A percentile compares a stretch with the other conserved stretches of the same genome.
Evolutionary conservation across 2,113 vertebrate species (phyloP).

Genomic region (Propithecus coquereli): DNA sequence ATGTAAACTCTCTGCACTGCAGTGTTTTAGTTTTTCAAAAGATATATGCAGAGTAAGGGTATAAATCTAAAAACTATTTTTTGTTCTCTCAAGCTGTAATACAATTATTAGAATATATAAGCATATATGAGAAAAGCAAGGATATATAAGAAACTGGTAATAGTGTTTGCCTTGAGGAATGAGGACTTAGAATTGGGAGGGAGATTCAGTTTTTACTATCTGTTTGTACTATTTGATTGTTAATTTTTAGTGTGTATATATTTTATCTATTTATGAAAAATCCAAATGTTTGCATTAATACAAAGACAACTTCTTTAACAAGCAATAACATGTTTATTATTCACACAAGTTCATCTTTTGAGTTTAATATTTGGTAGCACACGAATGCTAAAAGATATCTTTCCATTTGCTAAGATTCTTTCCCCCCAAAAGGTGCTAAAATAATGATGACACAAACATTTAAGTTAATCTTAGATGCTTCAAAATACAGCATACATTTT

Average conservation of each 20-base stretch:
- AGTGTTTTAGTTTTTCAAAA: background rate
- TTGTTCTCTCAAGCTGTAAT: background rate
- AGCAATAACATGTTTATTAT: background rate
- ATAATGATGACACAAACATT: background rate
- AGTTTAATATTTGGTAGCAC: background rate
- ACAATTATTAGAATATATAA: background rate
- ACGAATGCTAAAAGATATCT: background rate
- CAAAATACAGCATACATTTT: background rate
- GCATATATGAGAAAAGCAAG: background rate
- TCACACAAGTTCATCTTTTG: background rate
- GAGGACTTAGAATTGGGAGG: background rate
- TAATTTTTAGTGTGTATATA: background rate
- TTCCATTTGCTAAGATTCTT: background rate
- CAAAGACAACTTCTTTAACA: background rate
- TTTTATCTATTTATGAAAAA: background rate
- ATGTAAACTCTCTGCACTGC: background rate
- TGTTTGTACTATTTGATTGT: background rate
- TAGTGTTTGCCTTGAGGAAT: background rate
- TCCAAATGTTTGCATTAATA: background rate
- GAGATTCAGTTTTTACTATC: background rate
- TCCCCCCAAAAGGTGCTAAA: background rate
- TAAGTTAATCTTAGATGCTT: background rate
- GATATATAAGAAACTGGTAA: background rate
- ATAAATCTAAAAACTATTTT: background rate
- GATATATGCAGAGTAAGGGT: background rate